Conservation (phyloP, 2,797 vertebrate species). For the Lithobates sylvaticus region DNA sequence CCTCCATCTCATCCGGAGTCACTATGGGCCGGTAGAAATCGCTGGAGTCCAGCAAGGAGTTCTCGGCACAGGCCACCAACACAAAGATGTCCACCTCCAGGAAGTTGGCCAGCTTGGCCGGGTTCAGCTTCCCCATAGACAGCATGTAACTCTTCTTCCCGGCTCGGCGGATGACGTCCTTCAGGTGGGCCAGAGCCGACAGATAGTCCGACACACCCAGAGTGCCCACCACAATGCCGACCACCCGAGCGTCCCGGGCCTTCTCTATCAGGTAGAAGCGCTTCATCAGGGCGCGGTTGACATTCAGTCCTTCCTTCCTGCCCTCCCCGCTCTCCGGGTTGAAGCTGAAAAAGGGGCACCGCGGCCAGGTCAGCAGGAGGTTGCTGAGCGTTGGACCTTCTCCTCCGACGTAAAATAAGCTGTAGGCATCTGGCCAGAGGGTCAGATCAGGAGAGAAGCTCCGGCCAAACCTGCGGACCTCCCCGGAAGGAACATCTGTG, state of each 20-base stretch:
- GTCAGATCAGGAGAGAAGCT: conserved; percentile 66
- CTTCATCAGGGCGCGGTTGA: conserved; percentile 87
- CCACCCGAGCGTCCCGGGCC: conserved; percentile 88
- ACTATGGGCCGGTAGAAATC: conserved; percentile 87
- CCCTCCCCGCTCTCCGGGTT: conserved; percentile 78
- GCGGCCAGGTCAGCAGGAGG: conserved; percentile 92
- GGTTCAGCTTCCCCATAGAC: conserved; percentile 92
- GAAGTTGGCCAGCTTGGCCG: conserved; percentile 95
- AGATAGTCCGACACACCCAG: conserved; percentile 86
- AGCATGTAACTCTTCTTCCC: conserved; percentile 94
- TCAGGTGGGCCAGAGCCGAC: conserved; percentile 84
- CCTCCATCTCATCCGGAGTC: conserved; percentile 93
- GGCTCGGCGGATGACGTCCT: conserved; percentile 77
- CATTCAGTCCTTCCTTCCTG: conserved; percentile 77
- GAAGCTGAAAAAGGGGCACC: conserved; percentile 85
- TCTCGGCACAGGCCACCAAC: conserved; percentile 91
- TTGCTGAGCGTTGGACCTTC: conserved; percentile 82
- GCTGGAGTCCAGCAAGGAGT: conserved; percentile 85
- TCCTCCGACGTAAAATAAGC: conserved; percentile 80
- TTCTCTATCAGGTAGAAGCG: conserved; percentile 90
- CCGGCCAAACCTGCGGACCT: conserved; percentile 73
- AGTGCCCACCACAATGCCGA: conserved; percentile 93
- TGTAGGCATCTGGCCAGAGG: conserved; percentile 70
- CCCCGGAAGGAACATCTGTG: background rate
- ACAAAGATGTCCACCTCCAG: conserved; percentile 93